These are phyloP conservation scores for Sminthurinus signatus DNA, from an alignment of 1,140 invertebrate genomes.

Conservation along the genomic window DNA sequence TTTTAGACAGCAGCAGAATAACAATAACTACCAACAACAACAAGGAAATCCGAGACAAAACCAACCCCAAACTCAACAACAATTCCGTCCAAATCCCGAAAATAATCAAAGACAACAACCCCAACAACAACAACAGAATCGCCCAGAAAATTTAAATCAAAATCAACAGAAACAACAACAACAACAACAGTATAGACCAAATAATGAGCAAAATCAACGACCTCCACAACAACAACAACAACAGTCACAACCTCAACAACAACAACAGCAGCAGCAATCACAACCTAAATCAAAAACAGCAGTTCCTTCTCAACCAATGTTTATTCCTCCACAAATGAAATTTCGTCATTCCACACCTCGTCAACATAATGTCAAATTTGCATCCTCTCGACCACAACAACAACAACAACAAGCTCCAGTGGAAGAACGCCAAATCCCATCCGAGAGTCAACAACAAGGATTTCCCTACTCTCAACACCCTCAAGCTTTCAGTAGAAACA, in stretches of 20 bases:
- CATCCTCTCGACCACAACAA: slow-evolving; percentile 5
- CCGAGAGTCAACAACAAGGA: slow-evolving; percentile 29
- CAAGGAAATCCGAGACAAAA: not conserved
- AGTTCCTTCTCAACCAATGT: not conserved
- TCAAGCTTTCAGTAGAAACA: not conserved
- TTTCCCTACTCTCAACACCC: slow-evolving; percentile 16
- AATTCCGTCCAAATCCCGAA: not conserved
- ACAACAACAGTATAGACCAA: not conserved
- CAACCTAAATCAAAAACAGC: not conserved
- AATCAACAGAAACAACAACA: not conserved
- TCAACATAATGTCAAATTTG: slow-evolving; percentile 36
- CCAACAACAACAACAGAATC: slow-evolving; percentile 2
- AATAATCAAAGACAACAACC: slow-evolving; percentile 1
- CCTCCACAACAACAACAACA: not conserved
- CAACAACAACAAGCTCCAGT: slow-evolving; percentile 11
- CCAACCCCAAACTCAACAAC: not conserved
- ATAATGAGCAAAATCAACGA: not conserved
- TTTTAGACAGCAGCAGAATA: not conserved
- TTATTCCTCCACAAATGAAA: slow-evolving; percentile 15
- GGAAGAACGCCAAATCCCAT: slow-evolving; percentile 28
- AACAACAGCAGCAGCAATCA: slow-evolving; percentile 8
- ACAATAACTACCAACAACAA: slow-evolving; percentile 9
- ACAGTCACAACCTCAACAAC: not conserved
- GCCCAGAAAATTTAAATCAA: not conserved
- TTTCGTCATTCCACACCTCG: slow-evolving; percentile 39